These are phyloP conservation scores for Alauda arvensis DNA, from an alignment of 2,797 vertebrate genomes.

Conservation along the genomic window DNA sequence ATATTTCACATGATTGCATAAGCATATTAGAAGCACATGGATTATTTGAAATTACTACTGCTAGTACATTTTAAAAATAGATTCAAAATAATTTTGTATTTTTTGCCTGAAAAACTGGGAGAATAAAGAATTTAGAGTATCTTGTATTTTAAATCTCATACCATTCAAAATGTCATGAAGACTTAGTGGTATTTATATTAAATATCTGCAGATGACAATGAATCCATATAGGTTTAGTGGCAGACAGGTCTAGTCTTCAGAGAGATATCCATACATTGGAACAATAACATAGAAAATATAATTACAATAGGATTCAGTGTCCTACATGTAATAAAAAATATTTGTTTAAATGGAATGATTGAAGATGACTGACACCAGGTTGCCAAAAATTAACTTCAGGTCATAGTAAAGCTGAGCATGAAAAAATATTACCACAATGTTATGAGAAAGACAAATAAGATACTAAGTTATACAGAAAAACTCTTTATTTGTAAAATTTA, in stretches of 20 bases:
- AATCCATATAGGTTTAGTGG: neutral
- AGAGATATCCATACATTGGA: neutral
- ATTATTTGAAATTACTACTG: neutral
- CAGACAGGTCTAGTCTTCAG: neutral
- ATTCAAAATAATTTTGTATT: neutral
- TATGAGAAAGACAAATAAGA: neutral
- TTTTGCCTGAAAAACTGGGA: neutral
- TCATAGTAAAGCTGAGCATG: neutral
- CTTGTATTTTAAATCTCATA: neutral
- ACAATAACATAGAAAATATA: neutral
- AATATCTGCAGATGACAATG: neutral
- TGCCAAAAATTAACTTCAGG: neutral
- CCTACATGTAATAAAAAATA: neutral
- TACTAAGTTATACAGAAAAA: neutral
- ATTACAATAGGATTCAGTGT: neutral
- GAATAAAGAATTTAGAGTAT: neutral
- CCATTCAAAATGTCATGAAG: neutral
- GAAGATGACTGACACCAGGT: neutral
- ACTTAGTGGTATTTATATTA: neutral
- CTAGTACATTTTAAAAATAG: neutral
- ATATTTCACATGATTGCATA: neutral
- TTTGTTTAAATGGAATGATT: neutral
- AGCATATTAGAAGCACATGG: neutral
- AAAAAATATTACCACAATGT: neutral
- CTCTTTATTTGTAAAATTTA: neutral